These are phyloP conservation scores for Heliothis peltigera DNA, from an alignment of 2,888 invertebrate species.

Conservation along the genomic window DNA sequence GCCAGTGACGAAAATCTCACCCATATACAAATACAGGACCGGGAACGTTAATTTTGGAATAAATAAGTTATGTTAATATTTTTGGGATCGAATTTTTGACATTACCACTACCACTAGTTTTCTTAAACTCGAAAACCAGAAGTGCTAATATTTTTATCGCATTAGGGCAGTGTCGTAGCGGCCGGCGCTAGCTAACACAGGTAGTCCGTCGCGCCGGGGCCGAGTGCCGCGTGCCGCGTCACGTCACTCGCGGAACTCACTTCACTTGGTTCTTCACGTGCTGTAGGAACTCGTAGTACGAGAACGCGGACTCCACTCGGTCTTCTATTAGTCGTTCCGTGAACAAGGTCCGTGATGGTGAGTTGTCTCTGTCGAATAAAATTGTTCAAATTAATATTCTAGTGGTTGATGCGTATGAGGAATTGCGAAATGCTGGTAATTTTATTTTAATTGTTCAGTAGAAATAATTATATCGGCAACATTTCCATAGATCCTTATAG, in stretches of 20 bases:
- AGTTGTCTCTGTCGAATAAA: conserved; percentile 94
- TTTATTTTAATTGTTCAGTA: too few relatives aligned
- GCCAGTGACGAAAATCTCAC: conserved; percentile 32
- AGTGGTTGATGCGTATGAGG: too few relatives aligned
- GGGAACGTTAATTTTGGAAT: conserved; percentile 36
- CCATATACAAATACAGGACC: conserved; percentile 23
- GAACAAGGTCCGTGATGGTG: conserved; percentile 94
- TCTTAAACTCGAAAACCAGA: conserved; percentile 65
- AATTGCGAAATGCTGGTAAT: too few relatives aligned
- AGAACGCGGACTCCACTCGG: conserved; percentile 97
- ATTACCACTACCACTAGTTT: conserved; percentile 59
- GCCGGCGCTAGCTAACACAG: conserved; percentile 2
- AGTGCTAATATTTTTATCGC: conserved; percentile 62
- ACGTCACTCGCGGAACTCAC: conserved; percentile 86
- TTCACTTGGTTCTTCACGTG: conserved; percentile 97
- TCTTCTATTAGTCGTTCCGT: conserved; percentile 98
- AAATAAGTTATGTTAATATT: conserved; percentile 37
- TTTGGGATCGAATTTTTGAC: conserved; percentile 33
- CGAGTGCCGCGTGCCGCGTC: background rate
- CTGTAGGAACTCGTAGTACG: conserved; percentile 99
- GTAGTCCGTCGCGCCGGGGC: conserved; percentile 18
- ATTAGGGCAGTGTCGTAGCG: conserved; percentile 75
- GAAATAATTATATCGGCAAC: too few relatives aligned
- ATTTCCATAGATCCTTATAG: too few relatives aligned
- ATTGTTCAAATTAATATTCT: background rate